Percentiles rank a stretch among this genome's conserved stretches.
These are phyloP conservation scores for Yasuhikotakia modesta DNA, from an alignment of 2,797 vertebrate species.

Conservation along the genomic window DNA sequence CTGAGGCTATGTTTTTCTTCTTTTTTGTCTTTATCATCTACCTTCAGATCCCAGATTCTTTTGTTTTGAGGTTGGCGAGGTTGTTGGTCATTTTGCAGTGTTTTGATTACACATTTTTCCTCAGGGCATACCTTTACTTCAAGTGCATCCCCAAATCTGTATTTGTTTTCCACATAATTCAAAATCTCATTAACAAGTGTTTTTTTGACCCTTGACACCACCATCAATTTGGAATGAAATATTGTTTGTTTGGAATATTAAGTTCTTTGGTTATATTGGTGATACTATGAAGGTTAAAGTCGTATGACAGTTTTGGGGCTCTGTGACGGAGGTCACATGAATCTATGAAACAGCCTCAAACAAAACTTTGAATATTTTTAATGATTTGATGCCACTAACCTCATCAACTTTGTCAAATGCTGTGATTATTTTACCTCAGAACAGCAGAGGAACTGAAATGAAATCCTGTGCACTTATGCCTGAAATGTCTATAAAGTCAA, in stretches of 20 bases:
- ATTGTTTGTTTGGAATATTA: conserved; percentile 34
- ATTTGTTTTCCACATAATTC: conserved; percentile 48
- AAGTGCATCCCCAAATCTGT: conserved; percentile 27
- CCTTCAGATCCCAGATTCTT: conserved; percentile 64
- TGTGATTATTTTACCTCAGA: not conserved
- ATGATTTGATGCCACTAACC: too few species aligned
- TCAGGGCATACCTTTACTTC: conserved; percentile 55
- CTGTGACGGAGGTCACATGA: not conserved
- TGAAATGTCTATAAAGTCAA: too few species aligned
- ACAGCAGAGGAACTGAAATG: not conserved
- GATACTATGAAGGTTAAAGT: conserved; percentile 7
- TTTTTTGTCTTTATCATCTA: conserved; percentile 40
- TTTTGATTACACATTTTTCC: conserved; percentile 66
- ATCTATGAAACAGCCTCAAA: not conserved
- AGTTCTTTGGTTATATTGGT: conserved; percentile 11
- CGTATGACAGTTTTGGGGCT: not conserved
- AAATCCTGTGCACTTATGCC: not conserved
- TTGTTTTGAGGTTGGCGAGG: conserved; percentile 64
- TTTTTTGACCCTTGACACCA: conserved; percentile 31
- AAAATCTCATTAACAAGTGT: conserved; percentile 42
- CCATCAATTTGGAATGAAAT: conserved; percentile 13
- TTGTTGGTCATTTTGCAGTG: conserved; percentile 68
- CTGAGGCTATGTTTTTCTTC: conserved; percentile 68
- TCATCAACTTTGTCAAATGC: too few species aligned
- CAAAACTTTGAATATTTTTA: too few species aligned